Evolutionary conservation across 2,888 invertebrate species (phyloP).

Genomic region (Thera britannica): DNA sequence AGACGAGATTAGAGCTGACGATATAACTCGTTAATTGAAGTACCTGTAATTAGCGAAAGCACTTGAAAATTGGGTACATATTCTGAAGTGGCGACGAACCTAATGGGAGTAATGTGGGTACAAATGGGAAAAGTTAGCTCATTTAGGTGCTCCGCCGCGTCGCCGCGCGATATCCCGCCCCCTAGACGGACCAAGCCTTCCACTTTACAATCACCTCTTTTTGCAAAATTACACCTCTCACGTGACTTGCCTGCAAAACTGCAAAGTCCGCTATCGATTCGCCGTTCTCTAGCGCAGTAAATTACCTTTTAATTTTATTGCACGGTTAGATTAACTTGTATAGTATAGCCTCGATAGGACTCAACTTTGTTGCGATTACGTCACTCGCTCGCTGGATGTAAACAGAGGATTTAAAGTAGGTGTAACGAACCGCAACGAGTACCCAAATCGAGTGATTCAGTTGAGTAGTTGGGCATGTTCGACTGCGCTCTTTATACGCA

Average conservation of each 20-base stretch:
- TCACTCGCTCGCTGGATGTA: slow-evolving; percentile 13
- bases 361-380: slow-evolving; percentile 43
- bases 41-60: slow-evolving; percentile 71
- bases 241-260: slow-evolving; percentile 65
- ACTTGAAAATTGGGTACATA: slow-evolving; percentile 69
- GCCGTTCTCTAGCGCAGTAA: slow-evolving; percentile 50
- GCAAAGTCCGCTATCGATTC: slow-evolving; percentile 40
- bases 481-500: slow-evolving; percentile 7
- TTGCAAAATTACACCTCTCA: slow-evolving; percentile 70
- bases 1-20: slow-evolving; percentile 61
- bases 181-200: slow-evolving; percentile 57
- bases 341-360: slow-evolving; percentile 23
- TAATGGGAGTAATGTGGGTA: slow-evolving; percentile 79
- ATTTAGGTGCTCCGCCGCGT: slow-evolving; percentile 66
- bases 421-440: slow-evolving; percentile 50
- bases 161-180: slow-evolving; percentile 55
- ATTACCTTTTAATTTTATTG: slow-evolving; percentile 58
- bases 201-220: slow-evolving; percentile 74
- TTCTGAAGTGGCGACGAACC: slow-evolving; percentile 67
- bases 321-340: slow-evolving; percentile 47
- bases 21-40: slow-evolving; percentile 71
- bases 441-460: slow-evolving; percentile 43
- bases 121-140: slow-evolving; percentile 80
- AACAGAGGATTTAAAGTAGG: slow-evolving; percentile 47
- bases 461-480: slow-evolving; percentile 30